Percentiles rank a stretch among this genome's conserved stretches.
Conservation (phyloP, 2,113 vertebrate species). For the Charina bottae region DNA sequence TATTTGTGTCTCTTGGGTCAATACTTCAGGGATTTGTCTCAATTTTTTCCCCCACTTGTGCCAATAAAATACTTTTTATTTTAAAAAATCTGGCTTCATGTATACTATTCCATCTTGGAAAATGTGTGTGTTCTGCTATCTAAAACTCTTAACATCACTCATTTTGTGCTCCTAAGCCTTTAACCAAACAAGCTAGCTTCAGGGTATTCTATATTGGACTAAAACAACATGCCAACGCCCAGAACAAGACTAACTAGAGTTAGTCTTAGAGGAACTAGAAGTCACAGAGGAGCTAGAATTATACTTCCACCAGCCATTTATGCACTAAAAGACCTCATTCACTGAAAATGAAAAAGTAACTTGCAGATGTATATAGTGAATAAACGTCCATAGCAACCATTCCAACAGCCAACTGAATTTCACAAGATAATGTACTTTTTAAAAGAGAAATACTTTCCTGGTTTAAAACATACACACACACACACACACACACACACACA, state of each 20-base stretch:
- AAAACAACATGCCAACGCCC: background rate
- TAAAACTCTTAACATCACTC: background rate
- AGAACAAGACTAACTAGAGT: background rate
- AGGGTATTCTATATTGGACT: background rate
- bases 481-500: background rate
- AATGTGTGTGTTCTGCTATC: background rate
- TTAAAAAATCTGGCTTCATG: background rate
- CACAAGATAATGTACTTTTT: background rate
- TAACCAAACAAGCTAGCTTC: background rate
- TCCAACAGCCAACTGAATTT: background rate
- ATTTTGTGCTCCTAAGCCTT: background rate
- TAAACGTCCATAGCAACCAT: background rate
- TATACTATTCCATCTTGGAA: background rate
- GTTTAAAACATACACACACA: background rate
- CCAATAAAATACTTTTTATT: background rate
- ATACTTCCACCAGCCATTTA: background rate
- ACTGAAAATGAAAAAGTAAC: background rate
- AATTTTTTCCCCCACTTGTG: background rate
- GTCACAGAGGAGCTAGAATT: background rate
- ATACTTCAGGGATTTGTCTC: background rate
- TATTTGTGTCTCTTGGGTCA: background rate
- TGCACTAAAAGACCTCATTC: background rate
- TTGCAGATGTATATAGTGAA: background rate
- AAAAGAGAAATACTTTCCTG: background rate
- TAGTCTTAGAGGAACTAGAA: background rate